Evolutionary conservation across 2,888 invertebrate genomes (phyloP).

Genomic region (Caenorhabditis sulstoni): DNA sequence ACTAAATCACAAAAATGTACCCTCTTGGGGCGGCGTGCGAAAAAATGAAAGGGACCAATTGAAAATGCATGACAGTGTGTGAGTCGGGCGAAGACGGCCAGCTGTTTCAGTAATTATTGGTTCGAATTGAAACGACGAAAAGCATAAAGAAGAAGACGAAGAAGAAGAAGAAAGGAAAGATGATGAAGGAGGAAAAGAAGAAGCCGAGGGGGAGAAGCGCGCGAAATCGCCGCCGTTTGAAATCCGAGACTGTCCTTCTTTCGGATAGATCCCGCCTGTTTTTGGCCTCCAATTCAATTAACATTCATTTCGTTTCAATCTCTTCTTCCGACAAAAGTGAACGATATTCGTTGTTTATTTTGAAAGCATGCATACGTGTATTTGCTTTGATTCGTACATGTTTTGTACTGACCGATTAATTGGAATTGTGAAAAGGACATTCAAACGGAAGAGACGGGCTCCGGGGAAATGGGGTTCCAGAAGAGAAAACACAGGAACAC

Average conservation of each 20-base stretch:
- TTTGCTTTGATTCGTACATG: conserved; percentile 19
- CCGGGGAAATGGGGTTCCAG: no score
- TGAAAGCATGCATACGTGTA: conserved; percentile 2
- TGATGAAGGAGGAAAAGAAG: background rate
- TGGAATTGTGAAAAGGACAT: conserved; percentile 20
- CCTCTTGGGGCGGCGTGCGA: background rate
- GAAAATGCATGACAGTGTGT: conserved; percentile 32
- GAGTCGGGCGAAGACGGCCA: conserved; percentile 12
- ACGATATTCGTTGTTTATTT: conserved; percentile 36
- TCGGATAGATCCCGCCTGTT: background rate
- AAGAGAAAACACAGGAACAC: no score
- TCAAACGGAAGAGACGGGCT: background rate
- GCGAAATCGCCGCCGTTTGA: conserved; percentile 37
- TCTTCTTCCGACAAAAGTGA: no score
- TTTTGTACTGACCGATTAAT: conserved; percentile 23
- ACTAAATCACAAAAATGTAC: conserved; percentile 37
- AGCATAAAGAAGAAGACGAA: background rate
- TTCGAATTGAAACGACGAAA: conserved; percentile 20
- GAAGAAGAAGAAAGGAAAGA: conserved; percentile 5
- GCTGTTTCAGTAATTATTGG: conserved; percentile 46
- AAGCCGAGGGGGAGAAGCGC: conserved; percentile 7
- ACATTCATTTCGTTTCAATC: conserved; percentile 32
- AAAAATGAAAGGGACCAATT: conserved; percentile 21
- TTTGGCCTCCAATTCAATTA: conserved; percentile 51
- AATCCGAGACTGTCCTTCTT: conserved; percentile 52